phyloP scores from a whole-genome alignment of 2,113 vertebrate species.

The Glaucidium brasilianum region DNA sequence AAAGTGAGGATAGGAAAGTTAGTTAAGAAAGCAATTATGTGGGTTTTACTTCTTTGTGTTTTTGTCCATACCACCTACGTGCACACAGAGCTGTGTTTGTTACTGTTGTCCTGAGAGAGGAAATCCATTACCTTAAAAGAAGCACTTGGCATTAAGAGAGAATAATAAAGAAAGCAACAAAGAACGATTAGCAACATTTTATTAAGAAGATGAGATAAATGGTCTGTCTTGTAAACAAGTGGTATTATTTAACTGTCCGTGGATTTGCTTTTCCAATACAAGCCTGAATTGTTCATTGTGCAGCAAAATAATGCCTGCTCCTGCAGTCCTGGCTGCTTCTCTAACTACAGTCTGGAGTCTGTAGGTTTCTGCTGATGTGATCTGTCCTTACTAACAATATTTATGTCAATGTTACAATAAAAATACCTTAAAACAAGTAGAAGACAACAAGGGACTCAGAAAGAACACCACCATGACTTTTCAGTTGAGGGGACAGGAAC shows the following conservation, averaged over 20 bases:
- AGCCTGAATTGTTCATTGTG: conserved; percentile 37
- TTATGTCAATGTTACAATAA: not conserved
- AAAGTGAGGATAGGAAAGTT: not conserved
- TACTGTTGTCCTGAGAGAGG: not conserved
- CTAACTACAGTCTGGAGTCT: not conserved
- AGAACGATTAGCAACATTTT: not conserved
- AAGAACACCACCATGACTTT: not conserved
- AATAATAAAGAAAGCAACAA: conserved; percentile 30
- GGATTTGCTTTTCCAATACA: conserved; percentile 36
- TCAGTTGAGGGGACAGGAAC: not conserved
- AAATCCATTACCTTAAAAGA: conserved; percentile 43
- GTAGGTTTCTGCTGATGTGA: not conserved
- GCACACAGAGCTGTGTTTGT: not conserved
- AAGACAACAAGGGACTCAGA: not conserved
- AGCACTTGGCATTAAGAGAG: conserved; percentile 21
- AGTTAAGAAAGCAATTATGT: not conserved
- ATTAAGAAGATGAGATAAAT: conserved; percentile 39
- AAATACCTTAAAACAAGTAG: not conserved
- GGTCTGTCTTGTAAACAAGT: conserved; percentile 39
- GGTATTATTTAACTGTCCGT: conserved; percentile 21
- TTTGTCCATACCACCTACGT: not conserved
- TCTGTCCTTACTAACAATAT: not conserved
- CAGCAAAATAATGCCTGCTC: not conserved
- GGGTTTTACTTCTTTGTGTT: not conserved
- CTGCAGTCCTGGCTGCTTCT: not conserved